These are phyloP conservation scores for Apaloderma vittatum DNA, from an alignment of 2,113 vertebrate species.

Conservation along the genomic window DNA sequence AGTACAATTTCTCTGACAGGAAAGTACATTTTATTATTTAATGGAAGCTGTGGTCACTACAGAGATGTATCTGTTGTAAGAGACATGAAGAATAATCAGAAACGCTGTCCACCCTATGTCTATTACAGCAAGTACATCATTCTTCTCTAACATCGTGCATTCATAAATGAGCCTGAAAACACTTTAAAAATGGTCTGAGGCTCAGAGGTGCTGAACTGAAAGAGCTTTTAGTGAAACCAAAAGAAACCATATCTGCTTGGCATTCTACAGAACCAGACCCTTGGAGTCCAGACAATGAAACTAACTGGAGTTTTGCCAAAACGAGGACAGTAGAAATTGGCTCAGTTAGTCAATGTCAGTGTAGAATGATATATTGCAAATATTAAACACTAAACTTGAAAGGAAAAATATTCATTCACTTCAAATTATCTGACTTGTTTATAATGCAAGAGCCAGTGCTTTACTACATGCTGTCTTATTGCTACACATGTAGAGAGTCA, in stretches of 20 bases:
- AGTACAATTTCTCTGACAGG: neutral
- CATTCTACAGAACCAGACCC: neutral
- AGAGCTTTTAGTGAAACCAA: neutral
- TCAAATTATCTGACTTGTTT: neutral
- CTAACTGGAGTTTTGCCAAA: neutral
- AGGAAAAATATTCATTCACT: neutral
- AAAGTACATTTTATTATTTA: conserved; percentile 4
- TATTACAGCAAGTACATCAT: neutral
- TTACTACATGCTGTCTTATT: neutral
- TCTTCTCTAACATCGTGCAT: neutral
- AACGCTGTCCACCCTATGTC: neutral
- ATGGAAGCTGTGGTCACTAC: neutral
- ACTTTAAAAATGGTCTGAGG: neutral
- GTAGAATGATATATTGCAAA: neutral
- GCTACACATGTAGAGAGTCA: neutral
- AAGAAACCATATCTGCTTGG: neutral
- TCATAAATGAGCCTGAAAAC: neutral
- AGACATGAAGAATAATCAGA: neutral
- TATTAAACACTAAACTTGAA: neutral
- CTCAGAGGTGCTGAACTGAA: neutral
- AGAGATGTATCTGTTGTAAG: neutral
- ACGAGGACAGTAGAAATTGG: neutral
- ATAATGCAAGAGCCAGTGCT: neutral
- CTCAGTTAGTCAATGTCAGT: neutral
- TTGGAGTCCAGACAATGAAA: neutral